These are phyloP conservation scores for Dinoponera quadriceps DNA, from an alignment of 1,140 invertebrate species.

Conservation along the genomic window DNA sequence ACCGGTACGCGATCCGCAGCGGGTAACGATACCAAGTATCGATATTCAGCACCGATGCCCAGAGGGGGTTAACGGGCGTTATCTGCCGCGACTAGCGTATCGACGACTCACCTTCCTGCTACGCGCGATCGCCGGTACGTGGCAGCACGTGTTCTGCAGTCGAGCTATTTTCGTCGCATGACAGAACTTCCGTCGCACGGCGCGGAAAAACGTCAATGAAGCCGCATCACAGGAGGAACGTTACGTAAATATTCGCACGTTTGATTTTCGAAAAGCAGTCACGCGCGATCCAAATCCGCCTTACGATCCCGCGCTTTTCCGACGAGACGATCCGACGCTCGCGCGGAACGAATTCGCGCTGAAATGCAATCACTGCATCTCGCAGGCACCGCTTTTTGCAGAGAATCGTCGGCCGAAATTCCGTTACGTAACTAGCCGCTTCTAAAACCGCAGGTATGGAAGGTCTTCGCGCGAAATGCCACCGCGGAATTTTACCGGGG, in stretches of 20 bases:
- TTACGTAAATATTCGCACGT: neutral
- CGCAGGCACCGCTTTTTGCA: too few species aligned
- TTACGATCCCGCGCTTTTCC: too few species aligned
- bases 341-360: too few species aligned
- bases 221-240: neutral
- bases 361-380: too few species aligned
- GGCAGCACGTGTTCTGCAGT: conserved; percentile 37
- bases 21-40: conserved; percentile 35
- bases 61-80: neutral
- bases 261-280: too few species aligned
- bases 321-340: too few species aligned
- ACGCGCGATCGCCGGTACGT: conserved; percentile 32
- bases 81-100: conserved; percentile 14
- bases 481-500: too few species aligned
- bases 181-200: neutral
- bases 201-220: neutral
- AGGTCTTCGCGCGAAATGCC: too few species aligned
- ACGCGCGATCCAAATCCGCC: too few species aligned
- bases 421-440: too few species aligned
- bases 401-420: too few species aligned
- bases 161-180: conserved; percentile 19
- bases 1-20: neutral
- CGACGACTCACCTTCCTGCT: conserved; percentile 22
- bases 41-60: neutral
- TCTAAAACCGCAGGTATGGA: too few species aligned